Evolutionary conservation across 2,113 vertebrate species (phyloP).

Genomic region (Phalacrocorax carbo): DNA sequence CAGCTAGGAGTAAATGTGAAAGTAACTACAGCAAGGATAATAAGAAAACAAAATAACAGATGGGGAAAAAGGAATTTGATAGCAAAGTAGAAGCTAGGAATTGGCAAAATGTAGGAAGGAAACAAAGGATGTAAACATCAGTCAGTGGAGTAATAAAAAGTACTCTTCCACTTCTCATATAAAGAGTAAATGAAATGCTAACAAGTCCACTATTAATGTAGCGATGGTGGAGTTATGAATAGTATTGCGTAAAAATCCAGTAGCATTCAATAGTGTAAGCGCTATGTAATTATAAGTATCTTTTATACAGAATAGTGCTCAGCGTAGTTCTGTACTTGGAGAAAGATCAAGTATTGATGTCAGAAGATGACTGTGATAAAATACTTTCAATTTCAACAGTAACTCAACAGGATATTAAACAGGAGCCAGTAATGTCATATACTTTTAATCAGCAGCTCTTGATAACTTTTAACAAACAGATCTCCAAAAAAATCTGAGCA

Average conservation of each 20-base stretch:
- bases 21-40: not conserved
- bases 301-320: not conserved
- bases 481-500: not conserved
- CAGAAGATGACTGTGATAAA: not conserved
- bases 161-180: not conserved
- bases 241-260: not conserved
- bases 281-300: not conserved
- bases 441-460: not conserved
- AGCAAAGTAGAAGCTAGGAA: not conserved
- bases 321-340: not conserved
- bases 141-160: not conserved
- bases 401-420: not conserved
- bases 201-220: not conserved
- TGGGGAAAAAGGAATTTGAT: not conserved
- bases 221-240: not conserved
- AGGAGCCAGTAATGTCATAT: not conserved
- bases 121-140: not conserved
- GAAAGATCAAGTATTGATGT: not conserved
- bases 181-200: not conserved
- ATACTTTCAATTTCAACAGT: not conserved
- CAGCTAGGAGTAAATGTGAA: not conserved
- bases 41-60: not conserved
- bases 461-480: not conserved
- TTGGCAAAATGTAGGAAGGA: not conserved
- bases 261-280: not conserved